A percentile compares a stretch with the other conserved stretches of the same genome.
phyloP scores from a whole-genome alignment of 2,113 vertebrate genomes.

The Ranitomeya variabilis region DNA sequence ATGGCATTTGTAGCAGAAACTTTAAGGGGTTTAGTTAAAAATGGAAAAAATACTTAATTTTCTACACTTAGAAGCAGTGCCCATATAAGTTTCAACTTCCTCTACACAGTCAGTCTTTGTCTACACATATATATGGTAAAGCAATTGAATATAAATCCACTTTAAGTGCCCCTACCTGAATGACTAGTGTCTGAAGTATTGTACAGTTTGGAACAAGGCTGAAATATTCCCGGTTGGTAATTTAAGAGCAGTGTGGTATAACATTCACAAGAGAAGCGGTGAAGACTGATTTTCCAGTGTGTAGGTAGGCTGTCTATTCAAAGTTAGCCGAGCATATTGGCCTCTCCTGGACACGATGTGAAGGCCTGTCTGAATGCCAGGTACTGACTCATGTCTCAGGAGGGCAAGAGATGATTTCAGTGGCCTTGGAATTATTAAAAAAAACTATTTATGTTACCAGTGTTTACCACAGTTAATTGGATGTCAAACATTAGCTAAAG shows the following conservation, averaged over 20 bases:
- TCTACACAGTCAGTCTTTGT: slow-evolving; percentile 14
- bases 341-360: slow-evolving; percentile 1
- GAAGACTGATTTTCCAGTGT: slow-evolving; percentile 11
- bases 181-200: slow-evolving; percentile 34
- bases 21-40: not conserved
- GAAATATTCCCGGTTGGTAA: not conserved
- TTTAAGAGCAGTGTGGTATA: slow-evolving; percentile 9
- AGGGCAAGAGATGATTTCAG: slow-evolving; percentile 22
- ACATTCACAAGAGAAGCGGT: slow-evolving; percentile 12
- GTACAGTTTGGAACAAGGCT: slow-evolving; percentile 32
- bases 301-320: slow-evolving; percentile 17
- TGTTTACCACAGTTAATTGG: not conserved
- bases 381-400: slow-evolving; percentile 38
- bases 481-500: not conserved
- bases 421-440: not conserved
- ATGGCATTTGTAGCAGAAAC: not conserved
- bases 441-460: not conserved
- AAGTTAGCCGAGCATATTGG: not conserved
- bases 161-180: slow-evolving; percentile 7
- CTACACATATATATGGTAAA: slow-evolving; percentile 26
- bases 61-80: not conserved
- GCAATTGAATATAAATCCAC: not conserved
- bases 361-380: slow-evolving; percentile 19
- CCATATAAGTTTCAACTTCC: not conserved
- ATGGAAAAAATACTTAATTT: not conserved